phyloP scores from a whole-genome alignment of 1,140 invertebrate species.

The Mizuhopecten yessoensis region DNA sequence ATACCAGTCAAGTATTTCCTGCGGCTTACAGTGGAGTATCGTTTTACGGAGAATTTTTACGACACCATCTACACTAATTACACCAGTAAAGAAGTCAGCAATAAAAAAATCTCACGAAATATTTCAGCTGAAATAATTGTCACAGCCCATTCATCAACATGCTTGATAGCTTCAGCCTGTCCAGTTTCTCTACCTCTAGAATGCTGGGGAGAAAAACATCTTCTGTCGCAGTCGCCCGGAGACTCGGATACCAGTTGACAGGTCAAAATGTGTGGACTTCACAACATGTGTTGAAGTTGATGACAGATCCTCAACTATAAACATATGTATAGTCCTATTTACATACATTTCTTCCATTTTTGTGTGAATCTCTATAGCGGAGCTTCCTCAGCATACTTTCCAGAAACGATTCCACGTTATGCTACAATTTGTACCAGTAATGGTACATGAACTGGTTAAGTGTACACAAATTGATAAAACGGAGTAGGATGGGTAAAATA shows the following conservation, averaged over 20 bases:
- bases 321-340: neutral
- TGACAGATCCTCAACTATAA: neutral
- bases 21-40: neutral
- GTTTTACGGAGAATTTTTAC: neutral
- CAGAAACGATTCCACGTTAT: neutral
- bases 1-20: neutral
- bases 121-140: neutral
- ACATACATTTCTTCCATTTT: neutral
- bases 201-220: neutral
- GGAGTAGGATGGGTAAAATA: neutral
- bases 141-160: neutral
- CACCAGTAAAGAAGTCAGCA: neutral
- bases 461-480: conserved; percentile 18
- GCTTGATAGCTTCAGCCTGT: neutral
- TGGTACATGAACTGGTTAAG: neutral
- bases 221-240: neutral
- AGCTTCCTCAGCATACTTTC: neutral
- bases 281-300: neutral
- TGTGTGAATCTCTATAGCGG: neutral
- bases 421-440: neutral
- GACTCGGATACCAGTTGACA: neutral
- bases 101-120: conserved; percentile 13
- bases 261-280: neutral
- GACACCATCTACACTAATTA: neutral
- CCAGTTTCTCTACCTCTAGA: neutral